A percentile compares a stretch with the other conserved stretches of the same genome.
Conservation (phyloP, 2,888 invertebrate genomes). For the Zygothrica quintamaculata region DNA sequence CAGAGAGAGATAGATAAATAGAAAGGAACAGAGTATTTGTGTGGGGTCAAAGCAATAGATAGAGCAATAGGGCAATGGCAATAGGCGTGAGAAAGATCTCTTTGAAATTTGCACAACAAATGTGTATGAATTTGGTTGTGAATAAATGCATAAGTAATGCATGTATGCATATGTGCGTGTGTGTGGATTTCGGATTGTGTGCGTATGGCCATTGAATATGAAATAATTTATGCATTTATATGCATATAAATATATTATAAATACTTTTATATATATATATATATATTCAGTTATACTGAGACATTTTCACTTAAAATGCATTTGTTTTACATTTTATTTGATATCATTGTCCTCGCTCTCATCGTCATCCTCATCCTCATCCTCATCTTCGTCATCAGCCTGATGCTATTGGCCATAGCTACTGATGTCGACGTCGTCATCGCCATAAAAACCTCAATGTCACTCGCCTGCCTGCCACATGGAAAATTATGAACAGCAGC, state of each 20-base stretch:
- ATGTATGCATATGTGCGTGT: conserved; percentile 8
- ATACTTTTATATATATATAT: conserved; percentile 34
- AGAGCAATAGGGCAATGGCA: neutral
- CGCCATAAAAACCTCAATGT: conserved; percentile 63
- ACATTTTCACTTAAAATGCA: conserved; percentile 49
- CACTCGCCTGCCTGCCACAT: conserved; percentile 55
- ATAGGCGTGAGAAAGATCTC: conserved; percentile 70
- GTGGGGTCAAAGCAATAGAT: neutral
- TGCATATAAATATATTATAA: conserved; percentile 65
- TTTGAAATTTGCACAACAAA: conserved; percentile 83
- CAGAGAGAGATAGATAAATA: too few relatives aligned
- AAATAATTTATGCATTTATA: conserved; percentile 57
- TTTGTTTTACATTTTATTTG: conserved; percentile 13
- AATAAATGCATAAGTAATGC: conserved; percentile 69
- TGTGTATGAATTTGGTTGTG: conserved; percentile 79
- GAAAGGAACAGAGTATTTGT: too few relatives aligned
- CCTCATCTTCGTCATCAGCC: neutral
- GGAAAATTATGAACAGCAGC: conserved; percentile 61
- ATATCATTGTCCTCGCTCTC: conserved; percentile 3
- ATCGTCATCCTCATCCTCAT: neutral
- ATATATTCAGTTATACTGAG: neutral
- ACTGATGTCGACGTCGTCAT: neutral
- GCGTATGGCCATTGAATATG: conserved; percentile 61
- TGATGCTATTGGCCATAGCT: too few relatives aligned
- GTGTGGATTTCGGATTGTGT: conserved; percentile 11